phyloP scores from a whole-genome alignment of 1,140 invertebrate genomes.

The Heliconius himera region DNA sequence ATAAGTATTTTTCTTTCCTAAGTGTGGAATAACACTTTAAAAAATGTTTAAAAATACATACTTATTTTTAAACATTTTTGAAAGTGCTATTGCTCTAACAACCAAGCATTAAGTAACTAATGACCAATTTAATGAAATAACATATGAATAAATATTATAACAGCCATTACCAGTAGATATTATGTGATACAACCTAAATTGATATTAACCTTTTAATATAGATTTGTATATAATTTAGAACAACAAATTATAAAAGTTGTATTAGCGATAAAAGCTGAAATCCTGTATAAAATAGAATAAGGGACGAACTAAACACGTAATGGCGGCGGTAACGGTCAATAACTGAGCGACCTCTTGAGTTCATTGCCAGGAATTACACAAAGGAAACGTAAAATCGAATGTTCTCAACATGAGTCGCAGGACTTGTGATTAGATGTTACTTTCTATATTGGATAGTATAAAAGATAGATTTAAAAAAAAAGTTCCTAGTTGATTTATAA shows the following conservation, averaged over 20 bases:
- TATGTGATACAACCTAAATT: not conserved
- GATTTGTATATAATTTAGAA: not conserved
- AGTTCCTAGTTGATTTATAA: not conserved
- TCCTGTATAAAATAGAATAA: conserved; percentile 7
- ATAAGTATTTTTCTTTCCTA: too few species aligned
- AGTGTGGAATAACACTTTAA: too few species aligned
- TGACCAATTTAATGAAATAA: too few species aligned
- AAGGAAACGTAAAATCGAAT: conserved; percentile 32
- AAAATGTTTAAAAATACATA: too few species aligned
- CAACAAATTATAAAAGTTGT: not conserved
- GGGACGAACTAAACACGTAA: conserved; percentile 23
- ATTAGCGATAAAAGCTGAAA: not conserved
- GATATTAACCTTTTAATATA: not conserved
- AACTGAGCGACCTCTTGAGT: conserved; percentile 24
- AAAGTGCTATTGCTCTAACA: too few species aligned
- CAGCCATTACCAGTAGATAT: not conserved
- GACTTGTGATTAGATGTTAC: not conserved
- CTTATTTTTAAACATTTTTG: too few species aligned
- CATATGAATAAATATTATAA: too few species aligned
- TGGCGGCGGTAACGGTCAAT: conserved; percentile 6
- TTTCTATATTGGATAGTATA: not conserved
- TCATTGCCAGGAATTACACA: conserved; percentile 26
- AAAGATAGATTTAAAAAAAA: not conserved
- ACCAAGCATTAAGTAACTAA: too few species aligned
- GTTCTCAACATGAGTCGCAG: conserved; percentile 19